Conservation (phyloP, 2,797 vertebrate genomes). For the Pangasius macronema region DNA sequence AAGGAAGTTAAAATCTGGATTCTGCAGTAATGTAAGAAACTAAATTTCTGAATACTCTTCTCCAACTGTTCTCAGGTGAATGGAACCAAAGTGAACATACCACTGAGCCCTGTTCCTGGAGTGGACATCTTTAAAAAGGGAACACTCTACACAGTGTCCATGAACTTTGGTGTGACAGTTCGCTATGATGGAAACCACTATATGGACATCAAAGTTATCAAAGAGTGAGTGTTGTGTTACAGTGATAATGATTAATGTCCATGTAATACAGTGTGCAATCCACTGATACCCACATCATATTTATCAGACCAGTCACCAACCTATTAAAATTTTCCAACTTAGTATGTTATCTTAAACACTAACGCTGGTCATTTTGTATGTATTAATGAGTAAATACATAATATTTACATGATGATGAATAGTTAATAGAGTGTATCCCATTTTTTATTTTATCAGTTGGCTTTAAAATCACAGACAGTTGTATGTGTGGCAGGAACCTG, state of each 20-base stretch:
- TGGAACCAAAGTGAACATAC: constrained; percentile 72
- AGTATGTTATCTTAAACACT: not conserved
- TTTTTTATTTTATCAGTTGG: not conserved
- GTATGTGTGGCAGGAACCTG: not conserved
- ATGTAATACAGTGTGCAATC: not conserved
- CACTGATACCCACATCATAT: not conserved
- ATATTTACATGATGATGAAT: not conserved
- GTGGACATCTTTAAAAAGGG: constrained; percentile 74
- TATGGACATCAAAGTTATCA: constrained; percentile 77
- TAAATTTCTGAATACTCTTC: not conserved
- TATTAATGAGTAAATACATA: not conserved
- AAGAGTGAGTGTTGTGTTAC: constrained; percentile 69
- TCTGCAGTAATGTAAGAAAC: not conserved
- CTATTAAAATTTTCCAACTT: too few relatives aligned
- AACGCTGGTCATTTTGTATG: too few relatives aligned
- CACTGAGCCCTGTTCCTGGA: constrained; percentile 62
- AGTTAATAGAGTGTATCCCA: not conserved
- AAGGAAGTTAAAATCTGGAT: not conserved
- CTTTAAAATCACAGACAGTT: not conserved
- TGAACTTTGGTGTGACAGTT: constrained; percentile 75
- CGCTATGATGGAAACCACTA: constrained; percentile 77
- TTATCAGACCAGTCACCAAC: too few relatives aligned
- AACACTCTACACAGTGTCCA: constrained; percentile 70
- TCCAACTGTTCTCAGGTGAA: constrained; percentile 65
- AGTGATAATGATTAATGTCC: not conserved